Conservation (phyloP, 2,797 vertebrate genomes). For the Smutsia gigantea region DNA sequence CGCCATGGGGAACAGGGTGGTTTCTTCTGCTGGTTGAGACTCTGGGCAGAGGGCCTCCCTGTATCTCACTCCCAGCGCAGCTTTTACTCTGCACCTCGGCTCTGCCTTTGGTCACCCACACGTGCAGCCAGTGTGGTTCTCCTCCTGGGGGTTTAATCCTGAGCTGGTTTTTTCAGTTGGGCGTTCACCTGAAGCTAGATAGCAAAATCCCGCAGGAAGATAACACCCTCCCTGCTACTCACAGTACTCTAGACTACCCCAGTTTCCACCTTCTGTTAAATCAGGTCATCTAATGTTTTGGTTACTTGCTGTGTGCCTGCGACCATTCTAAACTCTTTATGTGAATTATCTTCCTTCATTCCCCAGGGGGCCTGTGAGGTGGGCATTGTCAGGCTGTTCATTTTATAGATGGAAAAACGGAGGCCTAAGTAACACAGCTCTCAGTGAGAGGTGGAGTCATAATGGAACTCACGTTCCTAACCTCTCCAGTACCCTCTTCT, state of each 20-base stretch:
- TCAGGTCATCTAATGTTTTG: background rate
- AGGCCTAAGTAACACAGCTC: background rate
- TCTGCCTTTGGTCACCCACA: background rate
- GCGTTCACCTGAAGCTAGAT: background rate
- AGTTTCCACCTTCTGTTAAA: background rate
- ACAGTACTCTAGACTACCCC: background rate
- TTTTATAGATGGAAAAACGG: background rate
- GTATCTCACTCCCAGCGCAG: background rate
- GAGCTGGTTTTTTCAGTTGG: background rate
- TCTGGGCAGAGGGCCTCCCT: background rate
- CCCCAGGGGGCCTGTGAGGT: background rate
- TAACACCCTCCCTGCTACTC: background rate
- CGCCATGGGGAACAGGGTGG: rapidly evolving
- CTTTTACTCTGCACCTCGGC: background rate
- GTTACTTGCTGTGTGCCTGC: background rate
- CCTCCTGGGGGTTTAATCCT: background rate
- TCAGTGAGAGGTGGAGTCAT: background rate
- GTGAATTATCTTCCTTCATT: background rate
- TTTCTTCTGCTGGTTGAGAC: background rate
- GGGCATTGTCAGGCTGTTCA: background rate
- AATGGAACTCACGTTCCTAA: background rate
- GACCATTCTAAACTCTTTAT: background rate
- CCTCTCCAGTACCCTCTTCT: background rate
- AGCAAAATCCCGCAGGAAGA: background rate
- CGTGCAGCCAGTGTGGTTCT: background rate